phyloP scores from a whole-genome alignment of 2,797 vertebrate species.

The Rhodeus uyekii region DNA sequence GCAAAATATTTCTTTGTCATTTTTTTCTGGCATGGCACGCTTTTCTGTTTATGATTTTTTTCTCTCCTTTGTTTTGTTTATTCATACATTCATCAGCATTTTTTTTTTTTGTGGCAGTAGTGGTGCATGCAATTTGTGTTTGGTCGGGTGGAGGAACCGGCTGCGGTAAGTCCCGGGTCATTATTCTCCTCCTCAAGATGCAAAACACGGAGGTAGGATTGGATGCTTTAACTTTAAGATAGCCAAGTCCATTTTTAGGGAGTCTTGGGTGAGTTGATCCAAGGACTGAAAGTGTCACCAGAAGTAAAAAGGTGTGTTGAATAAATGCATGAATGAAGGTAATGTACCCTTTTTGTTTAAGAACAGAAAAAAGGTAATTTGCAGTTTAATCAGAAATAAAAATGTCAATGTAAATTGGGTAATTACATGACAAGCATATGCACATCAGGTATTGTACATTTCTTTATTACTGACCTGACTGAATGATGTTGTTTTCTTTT shows the following conservation, averaged over 20 bases:
- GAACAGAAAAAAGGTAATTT: slow-evolving; percentile 23
- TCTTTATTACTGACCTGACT: slow-evolving; percentile 50
- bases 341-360: slow-evolving; percentile 48
- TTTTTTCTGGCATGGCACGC: slow-evolving; percentile 50
- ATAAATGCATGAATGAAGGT: slow-evolving; percentile 53
- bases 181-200: slow-evolving; percentile 71
- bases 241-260: slow-evolving; percentile 44
- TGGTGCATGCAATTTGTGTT: slow-evolving; percentile 76
- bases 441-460: slow-evolving; percentile 57
- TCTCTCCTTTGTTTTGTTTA: slow-evolving; percentile 37
- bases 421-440: slow-evolving; percentile 43
- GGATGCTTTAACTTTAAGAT: slow-evolving; percentile 53
- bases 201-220: slow-evolving; percentile 78
- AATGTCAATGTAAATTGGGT: slow-evolving; percentile 34
- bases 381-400: background rate
- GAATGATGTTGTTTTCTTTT: slow-evolving; percentile 52
- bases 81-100: slow-evolving; percentile 55
- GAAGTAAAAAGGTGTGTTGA: slow-evolving; percentile 48
- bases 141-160: slow-evolving; percentile 69
- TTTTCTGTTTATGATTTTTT: slow-evolving; percentile 26
- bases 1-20: slow-evolving; percentile 51
- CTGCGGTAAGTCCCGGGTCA: slow-evolving; percentile 79
- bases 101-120: slow-evolving; percentile 57
- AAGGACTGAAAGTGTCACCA: slow-evolving; percentile 43
- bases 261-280: slow-evolving; percentile 43